Evolutionary conservation across 1,140 invertebrate genomes (phyloP), one percentile per base, ranked within the genome.

Genomic region (Bicyclus anynana): DNA sequence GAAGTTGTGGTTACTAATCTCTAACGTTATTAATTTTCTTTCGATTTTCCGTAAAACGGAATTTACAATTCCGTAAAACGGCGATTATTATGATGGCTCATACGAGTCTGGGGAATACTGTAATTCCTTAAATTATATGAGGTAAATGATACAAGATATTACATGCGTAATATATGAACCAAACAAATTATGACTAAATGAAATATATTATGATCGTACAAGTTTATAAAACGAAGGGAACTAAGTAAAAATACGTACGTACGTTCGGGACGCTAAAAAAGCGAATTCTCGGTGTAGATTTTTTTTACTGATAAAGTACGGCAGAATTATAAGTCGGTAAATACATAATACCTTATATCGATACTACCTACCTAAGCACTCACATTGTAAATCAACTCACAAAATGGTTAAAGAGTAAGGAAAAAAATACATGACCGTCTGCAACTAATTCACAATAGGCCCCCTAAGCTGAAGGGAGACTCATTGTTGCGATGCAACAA

Each of bases 401-500:
- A 51, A 51, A 38, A 51, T 23, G 50, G 52, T 27, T 17, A 42
- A 42, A 49, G 56, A 47, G 26, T 29, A n/a, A n/a, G n/a, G n/a
- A n/a, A n/a, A 67, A 69, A 69, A 73, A 67, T 47, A 29, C 26
- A 59, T 63, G 62, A 56, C 53, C 69, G 56, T 65, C 65, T 59
- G 49, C 49, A 47, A 50, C 51, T 69, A 68, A 62, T 73, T 71
- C 52, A 75, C 69, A 76, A 75, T 66, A 64, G 47, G 53, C 64
- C 56, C 71, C 72, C 67, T 61, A 62, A 62, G 59, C 67, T 48
- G 29, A 62, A 77, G 79, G 76, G 77, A 62, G 74, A 77, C 65
- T 73, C 74, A 80, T 85, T 84, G 84, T 83, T 74, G 58, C 67
- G 65, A 67, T 71, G 68, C 69, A 53, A 66, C 59, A 77, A 81